Base-by-base conservation (phyloP, 2,113 vertebrate genomes). In the Syngnathus typhle region DNA sequence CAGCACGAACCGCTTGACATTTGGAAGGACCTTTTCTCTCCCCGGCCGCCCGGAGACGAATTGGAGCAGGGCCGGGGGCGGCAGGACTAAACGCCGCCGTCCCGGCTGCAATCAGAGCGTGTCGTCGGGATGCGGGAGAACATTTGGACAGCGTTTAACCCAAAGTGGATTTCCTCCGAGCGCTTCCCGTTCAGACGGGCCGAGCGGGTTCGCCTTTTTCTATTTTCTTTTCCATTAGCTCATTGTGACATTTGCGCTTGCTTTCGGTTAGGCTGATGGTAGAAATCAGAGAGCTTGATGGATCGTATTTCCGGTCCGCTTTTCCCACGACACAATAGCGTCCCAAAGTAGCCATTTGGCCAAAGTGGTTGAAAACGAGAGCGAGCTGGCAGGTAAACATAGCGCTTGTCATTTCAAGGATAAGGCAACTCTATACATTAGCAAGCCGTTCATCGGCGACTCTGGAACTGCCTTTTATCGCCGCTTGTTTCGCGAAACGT, bases 1-100 rank as follows among this genome's bases (percentile, higher is more conserved):
- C 74, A 65, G 72, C 75, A 73, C 69, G 74, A 77, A 82, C 70
- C 71, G 68, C 70, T 82, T 78, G 78, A 82, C 77, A 79, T 82
- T 82, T 79, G 65, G 70, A 76, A 37, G 71, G 74, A 79, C 67
- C 69, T 74, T 67, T 58, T 36, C 55, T 76, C 62, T 41, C 64
- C 54, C 21, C 61, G 7, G 21, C 41, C 58, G 36, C 60, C 56
- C 63, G 38, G 7, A 46, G 49, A 54, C 18, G 13, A 65, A 66
- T 46, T 60, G 15, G 46, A 66, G 52, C 63, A 27, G 60, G 38
- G 36, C 16, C 38, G 60, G 38, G 19, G 38, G 19, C 4, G 38
- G 23, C 10, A 18, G 19, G 11, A 60, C 74, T 65, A 62, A 77
- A 73, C 51, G 71, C 44, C 70, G 27, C 51, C 60, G 67, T 76